Evolutionary conservation across 2,797 vertebrate species (phyloP).

Genomic region (Masticophis lateralis): DNA sequence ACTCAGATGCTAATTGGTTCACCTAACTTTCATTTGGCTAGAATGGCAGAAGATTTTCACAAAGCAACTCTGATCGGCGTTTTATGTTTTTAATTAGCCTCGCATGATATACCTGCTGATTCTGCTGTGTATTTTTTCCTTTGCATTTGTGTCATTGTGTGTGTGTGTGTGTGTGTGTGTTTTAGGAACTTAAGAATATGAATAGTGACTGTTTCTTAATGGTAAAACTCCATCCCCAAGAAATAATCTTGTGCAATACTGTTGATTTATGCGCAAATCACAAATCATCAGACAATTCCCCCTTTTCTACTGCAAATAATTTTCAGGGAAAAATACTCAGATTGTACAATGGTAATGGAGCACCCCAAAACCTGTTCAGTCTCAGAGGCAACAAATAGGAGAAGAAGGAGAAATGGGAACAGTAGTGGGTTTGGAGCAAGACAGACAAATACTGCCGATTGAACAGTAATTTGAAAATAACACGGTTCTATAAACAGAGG

Average conservation of each 20-base stretch:
- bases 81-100: conserved; percentile 77
- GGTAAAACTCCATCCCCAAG: conserved; percentile 58
- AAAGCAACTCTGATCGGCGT: conserved; percentile 70
- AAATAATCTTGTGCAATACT: conserved; percentile 40
- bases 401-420: conserved; percentile 55
- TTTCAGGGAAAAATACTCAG: conserved; percentile 28
- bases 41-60: conserved; percentile 76
- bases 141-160: neutral
- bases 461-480: conserved; percentile 38
- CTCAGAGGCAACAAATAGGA: conserved; percentile 46
- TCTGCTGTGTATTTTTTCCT: conserved; percentile 63
- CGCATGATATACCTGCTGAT: conserved; percentile 68
- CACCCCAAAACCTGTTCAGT: conserved; percentile 37
- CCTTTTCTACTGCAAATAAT: conserved; percentile 28
- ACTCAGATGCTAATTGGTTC: conserved; percentile 77
- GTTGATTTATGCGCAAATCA: conserved; percentile 39
- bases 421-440: conserved; percentile 21
- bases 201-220: conserved; percentile 67
- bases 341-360: conserved; percentile 46
- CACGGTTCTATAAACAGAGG: conserved; percentile 42
- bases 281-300: conserved; percentile 39
- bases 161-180: conserved; percentile 49
- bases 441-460: conserved; percentile 3
- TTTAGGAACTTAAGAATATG: conserved; percentile 61
- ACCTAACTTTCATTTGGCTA: conserved; percentile 75